Conservation (phyloP, 2,797 vertebrate species). For the Channa striata region DNA sequence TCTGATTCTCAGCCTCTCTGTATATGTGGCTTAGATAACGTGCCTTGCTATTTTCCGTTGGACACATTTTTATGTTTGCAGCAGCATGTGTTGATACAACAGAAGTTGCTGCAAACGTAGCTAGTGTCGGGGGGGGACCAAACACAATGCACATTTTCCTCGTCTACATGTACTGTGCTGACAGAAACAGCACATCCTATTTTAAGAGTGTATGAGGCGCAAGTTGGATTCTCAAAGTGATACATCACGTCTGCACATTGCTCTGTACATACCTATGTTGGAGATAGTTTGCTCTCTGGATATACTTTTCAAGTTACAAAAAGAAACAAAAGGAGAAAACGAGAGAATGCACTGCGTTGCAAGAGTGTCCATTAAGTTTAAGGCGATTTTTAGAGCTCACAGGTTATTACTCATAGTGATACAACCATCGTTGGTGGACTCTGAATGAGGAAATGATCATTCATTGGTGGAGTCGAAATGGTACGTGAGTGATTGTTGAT, state of each 20-base stretch:
- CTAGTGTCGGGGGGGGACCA: conserved; percentile 16
- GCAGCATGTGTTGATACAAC: conserved; percentile 73
- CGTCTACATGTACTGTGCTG: conserved; percentile 37
- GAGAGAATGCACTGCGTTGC: conserved; percentile 91
- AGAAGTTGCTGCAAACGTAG: conserved; percentile 55
- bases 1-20: conserved; percentile 47
- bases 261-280: conserved; percentile 95
- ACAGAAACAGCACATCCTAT: conserved; percentile 44
- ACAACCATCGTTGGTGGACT: conserved; percentile 77
- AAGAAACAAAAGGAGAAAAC: conserved; percentile 45
- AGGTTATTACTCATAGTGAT: conserved; percentile 86
- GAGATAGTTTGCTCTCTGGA: conserved; percentile 94
- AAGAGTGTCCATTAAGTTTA: conserved; percentile 97
- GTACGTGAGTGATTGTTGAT: conserved; percentile 45
- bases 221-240: conserved; percentile 91
- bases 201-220: conserved; percentile 81
- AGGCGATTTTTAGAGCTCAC: conserved; percentile 99
- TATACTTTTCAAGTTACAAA: conserved; percentile 97
- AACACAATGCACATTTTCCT: conserved; percentile 41
- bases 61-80: conserved; percentile 37
- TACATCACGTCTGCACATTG: conserved; percentile 89
- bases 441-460: conserved; percentile 66
- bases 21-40: conserved; percentile 36
- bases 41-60: conserved; percentile 44
- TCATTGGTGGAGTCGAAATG: conserved; percentile 67